phyloP scores from a whole-genome alignment of 2,113 vertebrate genomes.

The Xenopus laevis region DNA sequence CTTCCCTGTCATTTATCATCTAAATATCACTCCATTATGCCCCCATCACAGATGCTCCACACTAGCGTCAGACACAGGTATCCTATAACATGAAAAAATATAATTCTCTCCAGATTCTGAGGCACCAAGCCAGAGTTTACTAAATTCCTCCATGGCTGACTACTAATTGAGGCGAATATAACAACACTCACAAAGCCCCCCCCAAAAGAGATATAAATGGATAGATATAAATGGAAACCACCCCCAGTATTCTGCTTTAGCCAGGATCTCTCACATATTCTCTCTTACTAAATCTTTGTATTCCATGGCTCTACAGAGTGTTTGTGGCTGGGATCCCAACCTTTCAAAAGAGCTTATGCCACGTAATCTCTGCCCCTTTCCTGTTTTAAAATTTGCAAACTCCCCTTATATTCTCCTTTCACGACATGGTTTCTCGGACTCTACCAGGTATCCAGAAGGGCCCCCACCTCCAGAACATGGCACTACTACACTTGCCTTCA shows the following conservation, averaged over 20 bases:
- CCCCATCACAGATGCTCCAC: background rate
- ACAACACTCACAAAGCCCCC: no score
- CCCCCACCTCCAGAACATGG: constrained; percentile 61
- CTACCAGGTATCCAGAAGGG: background rate
- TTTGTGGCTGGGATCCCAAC: constrained; percentile 58
- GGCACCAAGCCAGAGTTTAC: background rate
- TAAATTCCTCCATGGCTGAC: no score
- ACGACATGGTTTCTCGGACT: constrained; percentile 23
- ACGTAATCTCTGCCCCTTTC: background rate
- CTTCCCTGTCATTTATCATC: constrained; percentile 18
- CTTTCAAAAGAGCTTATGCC: background rate
- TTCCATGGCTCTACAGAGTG: constrained; percentile 72
- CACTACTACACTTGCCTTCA: constrained; percentile 77
- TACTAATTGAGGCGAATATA: no score
- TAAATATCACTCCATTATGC: background rate
- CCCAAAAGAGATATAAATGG: background rate
- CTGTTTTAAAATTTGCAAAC: background rate
- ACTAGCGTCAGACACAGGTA: constrained; percentile 1
- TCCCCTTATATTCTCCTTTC: constrained; percentile 4
- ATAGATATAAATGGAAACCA: background rate
- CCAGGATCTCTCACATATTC: background rate
- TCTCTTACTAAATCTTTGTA: background rate
- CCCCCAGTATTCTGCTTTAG: no score
- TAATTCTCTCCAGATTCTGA: background rate
- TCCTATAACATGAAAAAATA: constrained; percentile 10